Evolutionary conservation across 2,797 vertebrate species (phyloP).

Genomic region (Pempheris klunzingeri): DNA sequence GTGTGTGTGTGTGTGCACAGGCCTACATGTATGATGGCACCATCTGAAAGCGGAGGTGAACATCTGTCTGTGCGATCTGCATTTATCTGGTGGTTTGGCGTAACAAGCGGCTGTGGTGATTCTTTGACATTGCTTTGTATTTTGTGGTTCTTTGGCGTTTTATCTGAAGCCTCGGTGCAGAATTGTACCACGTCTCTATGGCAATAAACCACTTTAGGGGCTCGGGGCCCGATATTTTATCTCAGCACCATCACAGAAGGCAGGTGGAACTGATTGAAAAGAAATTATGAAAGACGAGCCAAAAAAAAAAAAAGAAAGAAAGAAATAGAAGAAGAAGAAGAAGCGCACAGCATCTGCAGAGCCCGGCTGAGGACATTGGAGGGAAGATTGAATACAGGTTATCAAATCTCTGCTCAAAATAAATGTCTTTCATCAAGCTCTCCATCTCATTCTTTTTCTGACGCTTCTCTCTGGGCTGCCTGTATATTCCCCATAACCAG

Average conservation of each 20-base stretch:
- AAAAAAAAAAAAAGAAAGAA: conserved; percentile 8
- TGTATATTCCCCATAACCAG: conserved; percentile 59
- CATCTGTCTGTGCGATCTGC: not conserved
- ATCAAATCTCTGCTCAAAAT: conserved; percentile 82
- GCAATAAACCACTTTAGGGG: conserved; percentile 73
- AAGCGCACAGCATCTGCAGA: conserved; percentile 70
- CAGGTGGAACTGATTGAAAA: conserved; percentile 84
- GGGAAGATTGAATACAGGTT: conserved; percentile 79
- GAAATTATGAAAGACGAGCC: conserved; percentile 79
- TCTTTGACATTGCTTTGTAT: conserved; percentile 18
- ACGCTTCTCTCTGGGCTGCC: conserved; percentile 53
- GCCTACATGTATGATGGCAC: no score
- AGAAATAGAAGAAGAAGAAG: no score
- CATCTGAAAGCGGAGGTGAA: not conserved
- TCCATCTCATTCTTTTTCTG: conserved; percentile 62
- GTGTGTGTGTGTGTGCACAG: no score
- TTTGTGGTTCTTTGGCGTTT: conserved; percentile 30
- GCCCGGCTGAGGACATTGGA: conserved; percentile 66
- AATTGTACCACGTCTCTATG: conserved; percentile 64
- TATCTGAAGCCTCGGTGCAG: conserved; percentile 45
- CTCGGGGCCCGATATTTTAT: conserved; percentile 70
- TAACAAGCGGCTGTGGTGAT: conserved; percentile 1
- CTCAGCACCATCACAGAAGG: conserved; percentile 69
- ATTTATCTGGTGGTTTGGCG: not conserved
- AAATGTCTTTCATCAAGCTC: conserved; percentile 83